Evolutionary conservation across 2,113 vertebrate genomes (phyloP), one percentile per base, ranked within the genome.

Genomic region (Menidia beryllina): DNA sequence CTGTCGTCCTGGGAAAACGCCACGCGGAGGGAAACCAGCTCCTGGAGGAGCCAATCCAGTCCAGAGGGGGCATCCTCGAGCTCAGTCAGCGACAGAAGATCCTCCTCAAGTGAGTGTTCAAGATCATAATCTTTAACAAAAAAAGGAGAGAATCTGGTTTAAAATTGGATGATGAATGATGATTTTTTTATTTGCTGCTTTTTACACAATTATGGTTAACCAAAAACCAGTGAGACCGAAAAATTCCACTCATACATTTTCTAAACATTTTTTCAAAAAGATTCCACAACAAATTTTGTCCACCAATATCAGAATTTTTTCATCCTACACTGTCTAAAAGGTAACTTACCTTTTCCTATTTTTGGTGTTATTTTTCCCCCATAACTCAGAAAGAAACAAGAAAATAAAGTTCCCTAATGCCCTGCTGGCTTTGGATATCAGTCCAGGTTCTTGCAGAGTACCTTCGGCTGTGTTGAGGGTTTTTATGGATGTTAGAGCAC

Each of bases 41-140:
- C 94, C 69, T 86, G 81, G 14, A 94, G 93, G 69, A 95, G 85
- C 76, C 93, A 89, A 50, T 94, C 86, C 81, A 95, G 75, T 20
- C 86, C 79, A 12, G 86, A 75, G 9, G 86, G 75, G 36, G 61
- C 19, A 0, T 84, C 69, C 12, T 72, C 85, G 59, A 87, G 54
- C 53, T 92, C 87, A 19, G 70, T 86, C 56, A 91, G 84, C 23
- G 93, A 93, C 36, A 91, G 70, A 26, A 93, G 79, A n/a, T 94
- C 92, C 11, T 91, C 88, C 39, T 91, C 91, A 25, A 85, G 63
- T 0, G 90, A 90, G n/a, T 75, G 21, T 51, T 93, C 92, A 19
- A 91, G 81, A 27, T 91, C 87, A 14, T 79, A 93, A 55, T 91
- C 93, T 94, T 36, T 47, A n/a, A 27, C 27, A 17, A 59, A 20